phyloP scores from a whole-genome alignment of 2,888 invertebrate genomes.

The Hedychridium roseum region DNA sequence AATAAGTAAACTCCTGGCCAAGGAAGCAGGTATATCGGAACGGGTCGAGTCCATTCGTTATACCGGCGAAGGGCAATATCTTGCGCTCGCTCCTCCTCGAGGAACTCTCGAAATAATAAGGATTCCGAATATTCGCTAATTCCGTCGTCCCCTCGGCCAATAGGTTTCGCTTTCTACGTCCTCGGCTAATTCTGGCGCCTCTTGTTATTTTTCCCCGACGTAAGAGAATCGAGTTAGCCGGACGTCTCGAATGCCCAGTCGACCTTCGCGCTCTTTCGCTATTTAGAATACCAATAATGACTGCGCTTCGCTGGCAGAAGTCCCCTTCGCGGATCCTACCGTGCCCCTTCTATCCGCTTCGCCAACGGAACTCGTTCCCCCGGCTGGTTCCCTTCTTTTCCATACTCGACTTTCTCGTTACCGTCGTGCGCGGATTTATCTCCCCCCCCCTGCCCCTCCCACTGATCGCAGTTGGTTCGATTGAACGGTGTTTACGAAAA shows the following conservation, averaged over 20 bases:
- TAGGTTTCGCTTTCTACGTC: slow-evolving; percentile 8
- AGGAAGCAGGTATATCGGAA: too few species aligned
- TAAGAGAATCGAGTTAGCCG: slow-evolving; percentile 15
- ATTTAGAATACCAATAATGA: slow-evolving; percentile 27
- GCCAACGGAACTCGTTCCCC: background rate
- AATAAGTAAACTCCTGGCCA: too few species aligned
- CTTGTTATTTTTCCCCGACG: slow-evolving; percentile 16
- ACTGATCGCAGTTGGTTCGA: too few species aligned
- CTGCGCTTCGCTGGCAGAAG: background rate
- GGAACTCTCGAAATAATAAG: background rate
- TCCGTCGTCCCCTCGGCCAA: too few species aligned
- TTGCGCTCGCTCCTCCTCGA: slow-evolving; percentile 2
- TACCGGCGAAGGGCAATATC: too few species aligned
- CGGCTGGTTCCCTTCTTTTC: background rate
- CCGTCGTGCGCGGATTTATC: slow-evolving; percentile 15
- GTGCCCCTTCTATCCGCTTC: background rate
- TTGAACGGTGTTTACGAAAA: too few species aligned
- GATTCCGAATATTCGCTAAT: too few species aligned
- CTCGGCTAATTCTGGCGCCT: background rate
- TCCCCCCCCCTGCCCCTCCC: background rate
- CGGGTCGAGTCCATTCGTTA: too few species aligned
- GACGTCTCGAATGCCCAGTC: slow-evolving; percentile 16
- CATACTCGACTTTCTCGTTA: background rate
- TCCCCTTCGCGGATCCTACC: background rate
- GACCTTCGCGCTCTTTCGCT: slow-evolving; percentile 32